These are phyloP conservation scores for Drosophila micromelanica DNA, from an alignment of 1,140 invertebrate genomes.

Conservation along the genomic window DNA sequence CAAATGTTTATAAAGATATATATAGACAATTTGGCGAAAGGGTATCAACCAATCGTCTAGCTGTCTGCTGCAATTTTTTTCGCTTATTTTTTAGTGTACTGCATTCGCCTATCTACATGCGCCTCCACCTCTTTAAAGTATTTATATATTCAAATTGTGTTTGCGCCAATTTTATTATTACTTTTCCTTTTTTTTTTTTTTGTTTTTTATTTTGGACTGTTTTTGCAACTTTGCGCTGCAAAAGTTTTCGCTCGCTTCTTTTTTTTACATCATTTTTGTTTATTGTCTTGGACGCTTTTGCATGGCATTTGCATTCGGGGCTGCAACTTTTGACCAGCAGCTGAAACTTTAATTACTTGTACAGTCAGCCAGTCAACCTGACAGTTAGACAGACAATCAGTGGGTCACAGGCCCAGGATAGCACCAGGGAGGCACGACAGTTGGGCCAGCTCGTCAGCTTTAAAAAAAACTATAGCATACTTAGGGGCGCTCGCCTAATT, in stretches of 20 bases:
- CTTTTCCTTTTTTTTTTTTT: background rate
- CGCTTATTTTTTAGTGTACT: background rate
- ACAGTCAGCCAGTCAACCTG: background rate
- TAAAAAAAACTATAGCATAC: conserved; percentile 25
- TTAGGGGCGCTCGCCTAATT: conserved; percentile 14
- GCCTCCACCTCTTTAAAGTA: conserved; percentile 17
- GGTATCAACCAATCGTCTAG: background rate
- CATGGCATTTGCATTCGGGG: conserved; percentile 27
- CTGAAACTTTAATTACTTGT: conserved; percentile 36
- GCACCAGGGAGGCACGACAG: background rate
- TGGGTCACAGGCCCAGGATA: background rate
- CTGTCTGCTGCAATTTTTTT: background rate
- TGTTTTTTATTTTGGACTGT: background rate
- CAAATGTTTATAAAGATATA: too few relatives aligned
- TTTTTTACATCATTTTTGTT: conserved; percentile 29
- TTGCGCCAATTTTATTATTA: conserved; percentile 30
- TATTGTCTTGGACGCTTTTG: conserved; percentile 29
- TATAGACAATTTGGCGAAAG: background rate
- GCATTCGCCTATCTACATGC: conserved; percentile 1
- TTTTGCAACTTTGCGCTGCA: conserved; percentile 23
- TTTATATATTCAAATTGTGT: conserved; percentile 57
- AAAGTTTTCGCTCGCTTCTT: conserved; percentile 22
- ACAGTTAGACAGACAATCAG: background rate
- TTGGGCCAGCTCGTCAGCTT: background rate
- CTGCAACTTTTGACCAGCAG: conserved; percentile 25